Conservation (phyloP, 2,888 invertebrate species). For the Pyrrhia umbra region DNA sequence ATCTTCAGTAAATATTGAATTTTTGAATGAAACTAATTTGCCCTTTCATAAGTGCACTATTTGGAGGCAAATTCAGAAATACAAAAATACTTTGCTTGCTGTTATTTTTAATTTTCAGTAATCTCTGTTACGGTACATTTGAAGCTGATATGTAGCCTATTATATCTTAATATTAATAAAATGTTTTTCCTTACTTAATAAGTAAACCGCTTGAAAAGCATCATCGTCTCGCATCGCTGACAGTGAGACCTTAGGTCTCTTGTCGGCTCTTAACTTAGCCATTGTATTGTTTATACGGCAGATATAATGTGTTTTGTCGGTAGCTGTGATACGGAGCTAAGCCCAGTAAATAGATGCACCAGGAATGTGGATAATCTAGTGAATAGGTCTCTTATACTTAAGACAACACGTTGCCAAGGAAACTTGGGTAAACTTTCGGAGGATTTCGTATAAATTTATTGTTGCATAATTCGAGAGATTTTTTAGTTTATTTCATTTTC, state of each 20-base stretch:
- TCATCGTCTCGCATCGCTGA: conserved; percentile 51
- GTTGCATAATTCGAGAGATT: no score
- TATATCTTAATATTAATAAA: no score
- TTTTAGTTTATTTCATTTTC: no score
- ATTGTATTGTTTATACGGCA: conserved; percentile 86
- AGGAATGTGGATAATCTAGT: conserved; percentile 67
- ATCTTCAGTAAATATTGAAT: no score
- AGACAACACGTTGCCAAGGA: conserved; percentile 22
- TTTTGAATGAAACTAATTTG: no score
- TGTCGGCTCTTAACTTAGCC: conserved; percentile 80
- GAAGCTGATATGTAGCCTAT: no score
- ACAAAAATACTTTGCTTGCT: no score
- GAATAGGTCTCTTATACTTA: conserved; percentile 42
- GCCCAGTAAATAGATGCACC: conserved; percentile 78
- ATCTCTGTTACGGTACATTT: no score
- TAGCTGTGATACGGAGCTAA: conserved; percentile 81
- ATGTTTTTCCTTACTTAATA: no score
- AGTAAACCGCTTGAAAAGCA: neutral
- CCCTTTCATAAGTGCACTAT: no score
- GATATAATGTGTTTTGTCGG: conserved; percentile 88
- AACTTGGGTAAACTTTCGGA: conserved; percentile 16
- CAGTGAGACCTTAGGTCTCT: conserved; percentile 60
- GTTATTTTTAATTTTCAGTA: no score
- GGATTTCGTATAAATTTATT: neutral
- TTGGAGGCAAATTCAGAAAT: no score